Evolutionary conservation across 2,113 vertebrate genomes (phyloP).

Genomic region (Myanophis thanlyinensis): DNA sequence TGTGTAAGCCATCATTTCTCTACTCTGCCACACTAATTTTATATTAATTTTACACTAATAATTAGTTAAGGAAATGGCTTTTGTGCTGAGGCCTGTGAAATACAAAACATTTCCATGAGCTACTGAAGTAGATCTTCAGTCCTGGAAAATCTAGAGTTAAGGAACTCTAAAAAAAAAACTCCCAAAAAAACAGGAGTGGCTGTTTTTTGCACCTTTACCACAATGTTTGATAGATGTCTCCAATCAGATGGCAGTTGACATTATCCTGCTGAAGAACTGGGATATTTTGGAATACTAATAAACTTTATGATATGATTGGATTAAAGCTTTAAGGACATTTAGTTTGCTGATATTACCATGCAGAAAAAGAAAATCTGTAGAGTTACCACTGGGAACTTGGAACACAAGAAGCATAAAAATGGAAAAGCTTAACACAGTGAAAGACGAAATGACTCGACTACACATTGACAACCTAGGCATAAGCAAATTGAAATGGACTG

Average conservation of each 20-base stretch:
- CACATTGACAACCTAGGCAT: neutral
- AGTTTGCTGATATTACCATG: neutral
- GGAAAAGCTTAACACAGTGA: neutral
- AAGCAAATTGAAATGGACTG: neutral
- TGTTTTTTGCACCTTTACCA: neutral
- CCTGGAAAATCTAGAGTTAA: neutral
- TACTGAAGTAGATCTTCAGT: neutral
- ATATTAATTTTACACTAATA: neutral
- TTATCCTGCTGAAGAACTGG: neutral
- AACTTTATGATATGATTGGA: neutral
- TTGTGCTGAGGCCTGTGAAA: neutral
- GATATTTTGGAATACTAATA: neutral
- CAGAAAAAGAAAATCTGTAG: neutral
- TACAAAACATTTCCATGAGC: neutral
- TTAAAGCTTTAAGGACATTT: neutral
- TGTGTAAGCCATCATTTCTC: neutral
- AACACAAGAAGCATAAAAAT: neutral
- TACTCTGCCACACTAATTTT: neutral
- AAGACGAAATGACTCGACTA: neutral
- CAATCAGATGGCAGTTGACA: neutral
- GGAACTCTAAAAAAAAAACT: neutral
- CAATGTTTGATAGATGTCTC: neutral
- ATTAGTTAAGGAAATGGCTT: neutral
- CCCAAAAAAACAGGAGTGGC: neutral
- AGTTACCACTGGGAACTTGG: neutral